Base-by-base conservation (phyloP, 2,797 vertebrate genomes). In the Bradypodion pumilum region DNA sequence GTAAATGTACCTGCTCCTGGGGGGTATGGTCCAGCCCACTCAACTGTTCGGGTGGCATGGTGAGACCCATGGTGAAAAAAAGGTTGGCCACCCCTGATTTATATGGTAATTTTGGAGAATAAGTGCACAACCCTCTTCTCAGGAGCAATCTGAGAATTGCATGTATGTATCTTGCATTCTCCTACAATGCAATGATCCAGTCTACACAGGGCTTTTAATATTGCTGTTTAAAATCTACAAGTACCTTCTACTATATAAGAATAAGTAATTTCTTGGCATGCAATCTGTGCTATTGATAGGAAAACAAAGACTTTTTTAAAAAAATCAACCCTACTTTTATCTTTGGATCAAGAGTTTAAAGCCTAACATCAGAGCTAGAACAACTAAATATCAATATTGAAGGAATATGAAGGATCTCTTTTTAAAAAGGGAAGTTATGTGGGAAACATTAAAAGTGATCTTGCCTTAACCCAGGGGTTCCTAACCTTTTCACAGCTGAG, bases 241-340 rank as follows among this genome's bases (percentile, higher is more conserved):
- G 25, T 1, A 9, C 35, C 40, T 56, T 56, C 29, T 40, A 25
- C 66, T 84, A 60, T 1, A 81, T 82, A 86, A 84, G 3, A 81
- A 65, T 81, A 82, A 32, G 76, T 59, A 46, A 19, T 84, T 13
- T 44, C 15, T 7, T 63, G 78, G 69, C 82, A 68, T 70, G 81
- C 62, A 56, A 74, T 85, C 27, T 76, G 83, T 40, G 42, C 9
- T 3, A 79, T 74, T 84, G 69, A 82, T 65, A 80, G 85, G 91
- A 70, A 86, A 90, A 77, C 0, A 88, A 87, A 82, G 40, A 62
- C 49, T 81, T 56, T 81, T 87, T 90, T 89, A 69, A 59, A n/a
- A 42, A n/a, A 46, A n/a, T n/a, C n/a, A n/a, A n/a, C n/a, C n/a
- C 60, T 88, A 79, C 13, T 15, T 72, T 77, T 10, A 1, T 13